Percentiles rank a stretch among this genome's conserved stretches.
phyloP scores from a whole-genome alignment of 2,113 vertebrate genomes.

The Stercorarius parasiticus region DNA sequence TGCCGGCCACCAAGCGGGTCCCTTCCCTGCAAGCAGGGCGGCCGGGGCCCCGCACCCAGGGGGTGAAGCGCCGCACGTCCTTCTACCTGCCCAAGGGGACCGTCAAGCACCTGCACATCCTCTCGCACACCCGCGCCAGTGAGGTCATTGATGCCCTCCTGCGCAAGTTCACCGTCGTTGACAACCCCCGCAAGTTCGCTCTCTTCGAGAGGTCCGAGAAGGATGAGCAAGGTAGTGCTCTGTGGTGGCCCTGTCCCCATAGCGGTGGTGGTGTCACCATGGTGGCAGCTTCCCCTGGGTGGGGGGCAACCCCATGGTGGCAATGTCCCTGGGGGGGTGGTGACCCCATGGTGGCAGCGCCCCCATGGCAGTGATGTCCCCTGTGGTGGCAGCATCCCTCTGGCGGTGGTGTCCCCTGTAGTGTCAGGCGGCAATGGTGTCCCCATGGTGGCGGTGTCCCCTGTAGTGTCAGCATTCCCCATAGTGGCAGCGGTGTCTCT shows the following conservation, averaged over 20 bases:
- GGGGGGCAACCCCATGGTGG: too few relatives aligned
- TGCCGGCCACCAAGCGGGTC: slow-evolving; percentile 81
- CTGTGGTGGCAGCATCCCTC: background rate
- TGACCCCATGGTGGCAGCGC: background rate
- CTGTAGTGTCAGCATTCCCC: too few relatives aligned
- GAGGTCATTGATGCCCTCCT: slow-evolving; percentile 96
- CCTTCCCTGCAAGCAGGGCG: slow-evolving; percentile 68
- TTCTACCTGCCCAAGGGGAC: slow-evolving; percentile 96
- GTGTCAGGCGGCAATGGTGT: background rate
- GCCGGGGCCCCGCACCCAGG: slow-evolving; percentile 39
- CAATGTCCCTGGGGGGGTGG: background rate
- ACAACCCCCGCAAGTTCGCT: slow-evolving; percentile 94
- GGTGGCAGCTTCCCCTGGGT: background rate
- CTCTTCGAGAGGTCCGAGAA: slow-evolving; percentile 90
- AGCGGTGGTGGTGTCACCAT: accelerated
- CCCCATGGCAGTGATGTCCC: background rate
- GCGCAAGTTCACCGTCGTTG: slow-evolving; percentile 92
- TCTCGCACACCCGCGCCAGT: slow-evolving; percentile 84
- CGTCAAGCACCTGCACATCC: slow-evolving; percentile 91
- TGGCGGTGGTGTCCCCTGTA: too few relatives aligned
- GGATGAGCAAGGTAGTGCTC: slow-evolving; percentile 83
- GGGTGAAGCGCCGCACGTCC: slow-evolving; percentile 85
- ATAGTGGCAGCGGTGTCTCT: background rate
- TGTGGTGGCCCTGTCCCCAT: accelerated
- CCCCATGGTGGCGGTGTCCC: background rate